Base-by-base conservation (phyloP, 2,888 invertebrate genomes). In the Eilema sororculum region DNA sequence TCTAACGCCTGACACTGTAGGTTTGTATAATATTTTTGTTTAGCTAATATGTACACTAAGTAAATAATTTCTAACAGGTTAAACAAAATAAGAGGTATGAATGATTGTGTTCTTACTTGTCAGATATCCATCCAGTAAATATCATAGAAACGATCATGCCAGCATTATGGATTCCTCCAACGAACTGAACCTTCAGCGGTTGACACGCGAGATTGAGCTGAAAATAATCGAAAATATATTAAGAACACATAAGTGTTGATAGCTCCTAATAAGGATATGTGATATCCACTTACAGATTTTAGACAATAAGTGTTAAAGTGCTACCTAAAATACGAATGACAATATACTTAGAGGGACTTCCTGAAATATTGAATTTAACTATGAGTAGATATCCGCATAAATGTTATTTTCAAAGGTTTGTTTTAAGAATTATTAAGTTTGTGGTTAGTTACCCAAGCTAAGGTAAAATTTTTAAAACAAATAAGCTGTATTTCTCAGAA, bases 131-230 rank as follows among this genome's bases (percentile, higher is more conserved):
- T 75, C 97, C 97, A 30, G 96, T 91, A 24, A 96, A 87, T 67
- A 96, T 93, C 85, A 96, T 92, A 0, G 96, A 96, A 16, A 96
- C 88, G 70, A 97, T 96, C 90, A 96, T 96, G 0, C 97, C 97
- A n/a, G 96, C 89, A 78, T 96, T 96, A 81, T 96, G 96, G 13
- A 97, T 86, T 25, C 94, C 95, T 6, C 96, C 96, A 5, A 96
- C 94, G 59, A 96, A 82, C 8, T 95, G 93, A 24, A 95, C 86
- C 81, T 95, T 96, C 96, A 95, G 96, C 6, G 91, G 86, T 63
- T 93, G 87, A 71, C 95, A 95, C 2, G 90, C 93, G 24, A 93
- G 84, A 69, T 92, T 89, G 20, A 93, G 79, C 93, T 93, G 79
- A 69, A 90, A 90, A 57, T 28, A 71, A 76, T 16, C n/a, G 8